Conservation (phyloP, 2,888 invertebrate genomes). For the Himalopsyche anomala region DNA sequence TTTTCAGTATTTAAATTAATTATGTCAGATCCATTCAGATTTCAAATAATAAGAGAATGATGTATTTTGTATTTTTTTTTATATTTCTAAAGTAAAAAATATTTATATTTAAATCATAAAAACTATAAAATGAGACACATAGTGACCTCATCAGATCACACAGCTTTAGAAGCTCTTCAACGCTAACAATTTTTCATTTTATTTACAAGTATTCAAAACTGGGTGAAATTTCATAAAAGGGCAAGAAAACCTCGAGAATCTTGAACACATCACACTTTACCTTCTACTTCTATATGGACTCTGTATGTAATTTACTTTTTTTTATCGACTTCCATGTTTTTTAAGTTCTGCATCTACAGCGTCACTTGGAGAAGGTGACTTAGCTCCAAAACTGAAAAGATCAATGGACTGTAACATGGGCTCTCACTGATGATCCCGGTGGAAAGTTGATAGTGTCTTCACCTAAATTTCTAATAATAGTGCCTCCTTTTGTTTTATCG, state of each 20-base stretch:
- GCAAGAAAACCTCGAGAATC: background rate
- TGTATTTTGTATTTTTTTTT: background rate
- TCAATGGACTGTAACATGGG: slow-evolving; percentile 88
- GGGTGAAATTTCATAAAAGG: background rate
- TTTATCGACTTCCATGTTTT: slow-evolving; percentile 64
- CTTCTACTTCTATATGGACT: background rate
- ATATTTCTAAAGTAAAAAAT: slow-evolving; percentile 15
- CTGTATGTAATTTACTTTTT: slow-evolving; percentile 12
- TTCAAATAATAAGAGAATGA: background rate
- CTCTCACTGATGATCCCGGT: slow-evolving; percentile 84
- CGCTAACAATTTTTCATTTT: background rate
- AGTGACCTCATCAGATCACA: background rate
- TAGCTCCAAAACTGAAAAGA: slow-evolving; percentile 81
- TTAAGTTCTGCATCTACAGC: slow-evolving; percentile 77
- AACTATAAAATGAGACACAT: slow-evolving; percentile 28
- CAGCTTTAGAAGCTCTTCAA: background rate
- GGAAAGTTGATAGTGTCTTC: slow-evolving; percentile 82
- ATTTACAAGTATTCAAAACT: slow-evolving; percentile 16
- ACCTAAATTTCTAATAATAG: slow-evolving; percentile 83
- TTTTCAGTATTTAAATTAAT: too few species aligned
- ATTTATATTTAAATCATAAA: slow-evolving; percentile 9
- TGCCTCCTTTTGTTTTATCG: slow-evolving; percentile 71
- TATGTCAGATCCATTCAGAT: background rate
- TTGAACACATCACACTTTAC: background rate
- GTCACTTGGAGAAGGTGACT: slow-evolving; percentile 82